A percentile compares a stretch with the other conserved stretches of the same genome.
These are phyloP conservation scores for Boloria euphrosyne DNA, from an alignment of 2,888 invertebrate genomes.

Conservation along the genomic window DNA sequence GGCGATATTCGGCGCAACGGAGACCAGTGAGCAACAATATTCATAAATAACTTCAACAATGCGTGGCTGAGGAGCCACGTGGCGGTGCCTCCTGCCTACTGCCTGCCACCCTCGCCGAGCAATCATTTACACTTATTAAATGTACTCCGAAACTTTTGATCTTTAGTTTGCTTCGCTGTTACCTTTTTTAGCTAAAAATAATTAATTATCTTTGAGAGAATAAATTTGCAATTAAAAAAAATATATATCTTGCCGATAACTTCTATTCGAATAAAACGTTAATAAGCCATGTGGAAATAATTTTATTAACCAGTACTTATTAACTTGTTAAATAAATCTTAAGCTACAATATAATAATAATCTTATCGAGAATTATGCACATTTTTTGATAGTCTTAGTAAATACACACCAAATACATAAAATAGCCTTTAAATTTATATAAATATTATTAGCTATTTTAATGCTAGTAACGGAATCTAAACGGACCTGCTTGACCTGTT, in stretches of 20 bases:
- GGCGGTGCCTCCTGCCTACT: slow-evolving; percentile 55
- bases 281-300: not conserved
- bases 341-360: not conserved
- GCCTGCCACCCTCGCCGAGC: slow-evolving; percentile 50
- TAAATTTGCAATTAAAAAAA: not conserved
- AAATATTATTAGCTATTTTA: not conserved
- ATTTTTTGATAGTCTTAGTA: not conserved
- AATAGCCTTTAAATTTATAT: not conserved
- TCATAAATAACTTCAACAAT: slow-evolving; percentile 77
- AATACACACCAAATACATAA: not conserved
- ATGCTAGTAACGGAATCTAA: not conserved
- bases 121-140: slow-evolving; percentile 70
- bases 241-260: not conserved
- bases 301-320: not conserved
- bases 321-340: not conserved
- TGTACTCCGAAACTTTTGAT: slow-evolving; percentile 22
- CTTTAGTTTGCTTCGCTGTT: not conserved
- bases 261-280: too few relatives aligned
- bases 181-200: too few relatives aligned
- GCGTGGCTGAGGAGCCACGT: slow-evolving; percentile 55
- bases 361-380: not conserved
- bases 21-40: slow-evolving; percentile 68
- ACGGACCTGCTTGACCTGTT: slow-evolving; percentile 2
- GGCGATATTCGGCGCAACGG: slow-evolving; percentile 59
- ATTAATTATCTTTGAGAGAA: not conserved